These are phyloP conservation scores for Nephrotoma appendiculata DNA, from an alignment of 2,888 invertebrate genomes.

Conservation along the genomic window DNA sequence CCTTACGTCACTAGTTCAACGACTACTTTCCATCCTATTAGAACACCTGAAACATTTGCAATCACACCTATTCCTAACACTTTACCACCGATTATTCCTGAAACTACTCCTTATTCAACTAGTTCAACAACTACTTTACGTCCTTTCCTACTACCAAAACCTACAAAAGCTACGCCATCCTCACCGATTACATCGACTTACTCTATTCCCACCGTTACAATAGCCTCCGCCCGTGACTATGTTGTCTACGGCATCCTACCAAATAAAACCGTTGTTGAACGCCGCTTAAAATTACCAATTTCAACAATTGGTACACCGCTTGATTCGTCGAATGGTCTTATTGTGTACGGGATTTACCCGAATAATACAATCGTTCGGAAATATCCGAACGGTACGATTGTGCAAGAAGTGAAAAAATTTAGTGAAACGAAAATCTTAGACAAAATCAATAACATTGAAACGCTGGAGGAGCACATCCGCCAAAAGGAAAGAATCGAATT, in stretches of 20 bases:
- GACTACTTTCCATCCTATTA: background rate
- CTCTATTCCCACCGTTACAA: conserved; percentile 11
- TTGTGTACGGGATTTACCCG: conserved; percentile 60
- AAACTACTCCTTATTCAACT: background rate
- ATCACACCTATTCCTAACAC: conserved; percentile 26
- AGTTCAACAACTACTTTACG: background rate
- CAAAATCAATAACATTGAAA: background rate
- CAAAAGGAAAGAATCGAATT: background rate
- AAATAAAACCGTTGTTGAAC: conserved; percentile 65
- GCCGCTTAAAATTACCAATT: conserved; percentile 46
- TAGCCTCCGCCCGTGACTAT: conserved; percentile 47
- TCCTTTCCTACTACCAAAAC: background rate
- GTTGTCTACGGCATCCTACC: conserved; percentile 62
- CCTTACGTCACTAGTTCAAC: conserved; percentile 11
- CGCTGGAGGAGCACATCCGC: background rate
- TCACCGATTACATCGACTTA: background rate
- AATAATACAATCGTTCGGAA: conserved; percentile 68
- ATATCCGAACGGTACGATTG: conserved; percentile 65
- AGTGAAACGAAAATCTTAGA: background rate
- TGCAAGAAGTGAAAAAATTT: conserved; percentile 39
- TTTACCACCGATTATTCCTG: conserved; percentile 15
- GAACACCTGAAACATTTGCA: conserved; percentile 35
- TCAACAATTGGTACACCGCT: conserved; percentile 35
- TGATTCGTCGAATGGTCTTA: conserved; percentile 36
- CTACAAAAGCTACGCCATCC: background rate